Percentiles rank a stretch among this genome's conserved stretches.
phyloP scores from a whole-genome alignment of 2,113 vertebrate genomes.

The Eurypyga helias region DNA sequence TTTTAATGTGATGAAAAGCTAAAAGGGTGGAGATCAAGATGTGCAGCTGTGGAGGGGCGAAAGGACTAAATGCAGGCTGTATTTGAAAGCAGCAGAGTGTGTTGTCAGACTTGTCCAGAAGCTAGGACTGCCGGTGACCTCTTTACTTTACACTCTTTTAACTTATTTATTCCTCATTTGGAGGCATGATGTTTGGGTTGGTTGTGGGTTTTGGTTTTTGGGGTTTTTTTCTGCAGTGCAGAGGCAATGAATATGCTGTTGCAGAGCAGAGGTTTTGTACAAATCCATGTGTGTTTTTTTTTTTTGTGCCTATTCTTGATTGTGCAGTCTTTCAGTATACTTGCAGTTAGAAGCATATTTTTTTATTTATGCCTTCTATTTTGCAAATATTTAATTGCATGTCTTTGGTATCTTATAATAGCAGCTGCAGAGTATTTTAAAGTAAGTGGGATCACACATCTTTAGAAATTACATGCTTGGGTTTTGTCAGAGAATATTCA shows the following conservation, averaged over 20 bases:
- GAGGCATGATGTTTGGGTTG: not conserved
- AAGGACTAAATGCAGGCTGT: not conserved
- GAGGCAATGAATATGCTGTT: not conserved
- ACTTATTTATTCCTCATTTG: not conserved
- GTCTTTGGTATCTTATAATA: not conserved
- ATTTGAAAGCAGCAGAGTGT: not conserved
- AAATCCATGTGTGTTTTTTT: not conserved
- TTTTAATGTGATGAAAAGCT: not conserved
- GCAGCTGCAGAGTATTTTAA: not conserved
- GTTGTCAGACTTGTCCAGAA: not conserved
- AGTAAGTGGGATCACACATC: not conserved
- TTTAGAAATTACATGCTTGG: not conserved
- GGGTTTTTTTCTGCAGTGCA: not conserved
- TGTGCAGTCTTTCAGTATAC: not conserved
- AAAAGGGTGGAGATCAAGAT: not conserved
- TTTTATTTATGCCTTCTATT: not conserved
- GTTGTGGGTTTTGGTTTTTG: no score
- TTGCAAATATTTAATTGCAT: not conserved
- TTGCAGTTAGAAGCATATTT: not conserved
- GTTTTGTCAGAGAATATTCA: not conserved
- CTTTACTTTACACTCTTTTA: not conserved
- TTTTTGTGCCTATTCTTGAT: not conserved
- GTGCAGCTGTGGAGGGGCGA: not conserved
- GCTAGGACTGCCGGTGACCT: constrained; percentile 1
- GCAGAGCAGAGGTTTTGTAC: not conserved